Base-by-base conservation (phyloP, 2,888 invertebrate species). In the Drosophila mercatorum region DNA sequence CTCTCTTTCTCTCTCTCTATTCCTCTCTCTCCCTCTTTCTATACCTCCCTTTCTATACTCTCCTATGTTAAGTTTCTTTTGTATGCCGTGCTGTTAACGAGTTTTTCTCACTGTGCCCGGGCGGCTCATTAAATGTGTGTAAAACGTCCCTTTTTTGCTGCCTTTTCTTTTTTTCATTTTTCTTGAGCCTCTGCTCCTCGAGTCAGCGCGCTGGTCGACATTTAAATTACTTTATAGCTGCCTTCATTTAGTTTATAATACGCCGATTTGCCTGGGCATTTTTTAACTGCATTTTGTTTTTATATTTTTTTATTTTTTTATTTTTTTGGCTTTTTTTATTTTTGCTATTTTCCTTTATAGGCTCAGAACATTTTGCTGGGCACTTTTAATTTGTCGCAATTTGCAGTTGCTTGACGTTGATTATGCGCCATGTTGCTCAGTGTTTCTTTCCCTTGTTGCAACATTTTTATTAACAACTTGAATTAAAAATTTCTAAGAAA, bases 191-290 rank as follows among this genome's bases (percentile, higher is more conserved):
- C 38, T 41, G 40, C 52, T 57, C 22, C 53, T 46, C 46, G 26
- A 47, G 56, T 67, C 26, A 40, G 51, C 46, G 62, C n/a, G 0
- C 73, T 68, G 65, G 70, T 70, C 75, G 79, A 70, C 80, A 82
- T 73, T 79, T 79, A 88, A 89, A 89, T 89, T 86, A 76, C 88
- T 86, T 83, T 80, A 83, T 80, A 74, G 83, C 78, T 71, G 68
- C 75, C 85, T 88, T 80, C 88, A 76, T 75, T 86, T 85, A 83
- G 79, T 78, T 73, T 72, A 76, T 72, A 81, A 81, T 64, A 71
- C 83, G 49, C 49, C 53, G 68, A 70, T 80, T 82, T 72, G 47
- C 67, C 52, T 8, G 41, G 51, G 11, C 61, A 65, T 56, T 65
- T 77, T 77, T 55, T 40, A 60, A 22, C 62, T 63, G 53, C 55